These are phyloP conservation scores for Achroia grisella DNA, from an alignment of 1,140 invertebrate genomes.

Conservation along the genomic window DNA sequence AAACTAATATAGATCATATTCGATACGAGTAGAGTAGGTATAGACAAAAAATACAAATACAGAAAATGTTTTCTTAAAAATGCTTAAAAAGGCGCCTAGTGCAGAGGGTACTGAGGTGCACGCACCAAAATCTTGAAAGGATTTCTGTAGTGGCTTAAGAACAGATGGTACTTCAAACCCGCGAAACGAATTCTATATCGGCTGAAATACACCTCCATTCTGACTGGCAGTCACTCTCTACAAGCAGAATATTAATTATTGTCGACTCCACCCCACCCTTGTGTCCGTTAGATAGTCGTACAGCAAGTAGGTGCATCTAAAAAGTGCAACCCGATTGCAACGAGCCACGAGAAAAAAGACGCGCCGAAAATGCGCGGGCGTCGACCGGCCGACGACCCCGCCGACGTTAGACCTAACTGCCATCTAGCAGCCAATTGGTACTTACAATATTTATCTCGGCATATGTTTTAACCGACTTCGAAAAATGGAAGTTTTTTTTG, in stretches of 20 bases:
- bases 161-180: neutral
- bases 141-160: neutral
- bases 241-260: neutral
- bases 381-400: constrained; percentile 58
- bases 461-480: too few species aligned
- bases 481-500: too few species aligned
- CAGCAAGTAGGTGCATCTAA: constrained; percentile 68
- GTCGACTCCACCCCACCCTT: constrained; percentile 26
- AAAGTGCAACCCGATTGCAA: constrained; percentile 66
- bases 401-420: constrained; percentile 23
- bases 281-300: constrained; percentile 65
- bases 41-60: too few species aligned
- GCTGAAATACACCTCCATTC: neutral
- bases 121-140: neutral
- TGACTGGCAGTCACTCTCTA: neutral
- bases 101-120: neutral
- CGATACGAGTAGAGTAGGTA: too few species aligned
- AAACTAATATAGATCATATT: too few species aligned
- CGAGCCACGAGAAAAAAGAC: constrained; percentile 45
- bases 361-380: constrained; percentile 45
- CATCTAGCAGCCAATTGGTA: too few species aligned
- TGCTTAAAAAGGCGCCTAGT: neutral
- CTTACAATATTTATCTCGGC: too few species aligned
- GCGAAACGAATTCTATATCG: too few species aligned
- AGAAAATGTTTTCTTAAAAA: neutral